Base-by-base conservation (phyloP, 2,113 vertebrate species). In the Aptenodytes patagonicus region DNA sequence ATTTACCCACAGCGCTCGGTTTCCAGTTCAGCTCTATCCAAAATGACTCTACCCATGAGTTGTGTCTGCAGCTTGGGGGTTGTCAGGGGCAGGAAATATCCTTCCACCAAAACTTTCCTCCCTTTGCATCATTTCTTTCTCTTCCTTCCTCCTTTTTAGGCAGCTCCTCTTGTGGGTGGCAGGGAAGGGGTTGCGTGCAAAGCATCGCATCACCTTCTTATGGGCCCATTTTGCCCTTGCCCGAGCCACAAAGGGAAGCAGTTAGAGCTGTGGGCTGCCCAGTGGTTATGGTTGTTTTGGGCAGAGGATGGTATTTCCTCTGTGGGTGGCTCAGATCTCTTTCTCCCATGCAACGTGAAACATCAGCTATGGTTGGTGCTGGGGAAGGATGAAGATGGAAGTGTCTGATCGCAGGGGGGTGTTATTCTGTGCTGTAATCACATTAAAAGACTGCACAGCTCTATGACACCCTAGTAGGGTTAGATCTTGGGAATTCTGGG, bases 301-400 rank as follows among this genome's bases (percentile, higher is more conserved):
- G 86, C 73, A 93, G 88, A 73, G 80, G 89, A 85, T 87, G 92
- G 72, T 70, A 87, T 93, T 97, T 97, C 93, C 66, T 95, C 61
- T 87, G 57, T 75, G 90, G 60, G 90, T 93, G 86, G 93, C 92
- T 91, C 72, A 65, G 90, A 95, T 65, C 82, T 90, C 58, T 79
- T 93, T 85, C 90, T 72, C 32, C 17, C 28, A 12, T 46, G 38
- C 61, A 62, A 44, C 1, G 0, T 77, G 83, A 86, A 95, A 51
- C 75, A 51, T 85, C 83, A 82, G 75, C 82, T 76, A 13, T 40
- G 46, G 42, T 8, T 93, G 91, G 77, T 1, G 2, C 38, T 69
- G 85, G n/a, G 28, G 21, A 76, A 81, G 47, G 85, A 60, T 75
- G 82, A 93, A 76, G 55, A 65, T 81, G 47, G 62, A 91, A 54